These are phyloP conservation scores for Prionace glauca DNA, from an alignment of 2,797 vertebrate genomes.

Conservation along the genomic window DNA sequence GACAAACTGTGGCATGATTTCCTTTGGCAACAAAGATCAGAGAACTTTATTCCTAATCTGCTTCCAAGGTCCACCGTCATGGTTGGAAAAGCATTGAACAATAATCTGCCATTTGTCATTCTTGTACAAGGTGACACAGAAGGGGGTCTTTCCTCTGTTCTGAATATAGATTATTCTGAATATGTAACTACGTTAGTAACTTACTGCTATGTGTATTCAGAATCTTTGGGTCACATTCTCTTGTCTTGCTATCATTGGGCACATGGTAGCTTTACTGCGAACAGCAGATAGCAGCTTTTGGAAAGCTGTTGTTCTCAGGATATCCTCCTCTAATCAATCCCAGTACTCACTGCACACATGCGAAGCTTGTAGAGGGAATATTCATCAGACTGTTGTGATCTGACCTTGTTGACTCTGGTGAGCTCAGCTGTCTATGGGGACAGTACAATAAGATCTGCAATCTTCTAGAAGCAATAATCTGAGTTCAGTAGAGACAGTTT, in stretches of 20 bases:
- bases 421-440: background rate
- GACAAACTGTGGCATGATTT: background rate
- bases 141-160: background rate
- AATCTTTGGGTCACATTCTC: background rate
- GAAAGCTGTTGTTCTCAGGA: background rate
- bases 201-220: background rate
- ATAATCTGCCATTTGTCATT: background rate
- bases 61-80: background rate
- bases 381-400: background rate
- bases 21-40: background rate
- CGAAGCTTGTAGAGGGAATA: background rate
- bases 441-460: background rate
- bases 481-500: no score
- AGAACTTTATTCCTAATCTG: background rate
- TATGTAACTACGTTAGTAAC: background rate
- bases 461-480: no score
- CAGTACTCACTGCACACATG: background rate
- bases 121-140: background rate
- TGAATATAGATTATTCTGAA: background rate
- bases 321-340: background rate
- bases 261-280: background rate
- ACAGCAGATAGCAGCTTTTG: background rate
- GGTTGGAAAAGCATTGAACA: background rate
- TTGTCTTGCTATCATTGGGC: background rate
- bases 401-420: background rate